A percentile compares a stretch with the other conserved stretches of the same genome.
These are phyloP conservation scores for Coregonus ussuriensis DNA, from an alignment of 2,797 vertebrate species.

Conservation along the genomic window DNA sequence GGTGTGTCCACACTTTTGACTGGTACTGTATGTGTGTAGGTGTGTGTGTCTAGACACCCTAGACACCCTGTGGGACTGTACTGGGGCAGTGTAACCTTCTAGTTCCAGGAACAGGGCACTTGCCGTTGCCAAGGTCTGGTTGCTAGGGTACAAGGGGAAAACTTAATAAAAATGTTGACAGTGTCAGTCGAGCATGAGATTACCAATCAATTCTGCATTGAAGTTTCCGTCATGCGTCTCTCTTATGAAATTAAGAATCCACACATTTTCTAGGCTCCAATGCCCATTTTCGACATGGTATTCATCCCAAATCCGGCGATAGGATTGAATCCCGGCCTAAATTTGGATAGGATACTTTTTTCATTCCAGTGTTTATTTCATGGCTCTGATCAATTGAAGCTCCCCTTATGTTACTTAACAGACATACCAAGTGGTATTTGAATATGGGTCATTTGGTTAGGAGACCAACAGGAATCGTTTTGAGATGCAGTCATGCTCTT, in stretches of 20 bases:
- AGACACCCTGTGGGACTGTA: background rate
- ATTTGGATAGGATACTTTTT: no score
- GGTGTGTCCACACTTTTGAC: no score
- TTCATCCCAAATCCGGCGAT: no score
- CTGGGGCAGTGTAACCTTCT: background rate
- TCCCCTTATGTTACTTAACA: no score
- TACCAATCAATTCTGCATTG: constrained; percentile 30
- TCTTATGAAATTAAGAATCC: constrained; percentile 18
- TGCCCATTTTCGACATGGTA: background rate
- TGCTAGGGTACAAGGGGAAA: constrained; percentile 15
- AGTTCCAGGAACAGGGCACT: constrained; percentile 18
- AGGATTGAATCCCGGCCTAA: no score
- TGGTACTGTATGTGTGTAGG: constrained; percentile 2
- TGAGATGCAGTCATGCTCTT: no score
- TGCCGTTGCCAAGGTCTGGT: constrained; percentile 22
- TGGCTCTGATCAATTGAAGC: no score
- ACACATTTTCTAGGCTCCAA: constrained; percentile 21
- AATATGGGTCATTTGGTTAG: no score
- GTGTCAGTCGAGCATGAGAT: constrained; percentile 28
- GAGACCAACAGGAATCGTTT: no score
- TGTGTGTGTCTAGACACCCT: background rate
- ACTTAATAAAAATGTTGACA: constrained; percentile 57
- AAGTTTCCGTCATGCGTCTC: constrained; percentile 9
- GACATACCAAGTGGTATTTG: no score
- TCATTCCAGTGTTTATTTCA: no score